These are phyloP conservation scores for Punctoribates punctum DNA, from an alignment of 2,888 invertebrate genomes.

Conservation along the genomic window DNA sequence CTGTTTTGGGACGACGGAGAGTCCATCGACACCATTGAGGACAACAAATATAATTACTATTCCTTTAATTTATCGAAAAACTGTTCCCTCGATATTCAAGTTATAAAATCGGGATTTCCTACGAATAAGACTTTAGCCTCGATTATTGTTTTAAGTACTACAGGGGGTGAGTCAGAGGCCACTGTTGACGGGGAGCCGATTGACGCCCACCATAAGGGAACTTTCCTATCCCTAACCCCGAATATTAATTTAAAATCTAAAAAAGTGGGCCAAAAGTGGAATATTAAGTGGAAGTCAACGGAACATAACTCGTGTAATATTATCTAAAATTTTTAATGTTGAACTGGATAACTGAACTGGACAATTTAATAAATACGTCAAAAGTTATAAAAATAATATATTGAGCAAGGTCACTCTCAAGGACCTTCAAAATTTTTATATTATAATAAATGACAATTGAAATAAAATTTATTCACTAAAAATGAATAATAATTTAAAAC, in stretches of 20 bases:
- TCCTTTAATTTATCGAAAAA: conserved; percentile 8
- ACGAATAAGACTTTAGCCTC: not conserved
- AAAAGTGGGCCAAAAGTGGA: not conserved
- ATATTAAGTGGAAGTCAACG: not conserved
- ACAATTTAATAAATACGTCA: too few species aligned
- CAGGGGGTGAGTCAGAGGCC: not conserved
- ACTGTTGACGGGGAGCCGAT: not conserved
- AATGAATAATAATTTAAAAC: too few species aligned
- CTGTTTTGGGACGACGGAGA: conserved; percentile 49
- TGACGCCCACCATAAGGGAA: not conserved
- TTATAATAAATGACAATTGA: too few species aligned
- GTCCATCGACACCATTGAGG: conserved; percentile 32
- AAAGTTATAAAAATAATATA: too few species aligned
- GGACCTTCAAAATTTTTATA: too few species aligned
- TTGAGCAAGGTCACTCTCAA: too few species aligned
- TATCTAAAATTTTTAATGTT: too few species aligned
- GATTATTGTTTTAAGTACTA: not conserved
- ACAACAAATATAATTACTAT: conserved; percentile 36
- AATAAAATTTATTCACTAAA: too few species aligned
- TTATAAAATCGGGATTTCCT: not conserved
- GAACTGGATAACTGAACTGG: too few species aligned
- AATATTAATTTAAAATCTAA: not conserved
- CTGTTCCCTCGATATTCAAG: not conserved
- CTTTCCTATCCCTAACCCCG: not conserved
- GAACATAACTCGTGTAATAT: too few species aligned